phyloP scores from a whole-genome alignment of 2,888 invertebrate species.

The Cephus spinipes region DNA sequence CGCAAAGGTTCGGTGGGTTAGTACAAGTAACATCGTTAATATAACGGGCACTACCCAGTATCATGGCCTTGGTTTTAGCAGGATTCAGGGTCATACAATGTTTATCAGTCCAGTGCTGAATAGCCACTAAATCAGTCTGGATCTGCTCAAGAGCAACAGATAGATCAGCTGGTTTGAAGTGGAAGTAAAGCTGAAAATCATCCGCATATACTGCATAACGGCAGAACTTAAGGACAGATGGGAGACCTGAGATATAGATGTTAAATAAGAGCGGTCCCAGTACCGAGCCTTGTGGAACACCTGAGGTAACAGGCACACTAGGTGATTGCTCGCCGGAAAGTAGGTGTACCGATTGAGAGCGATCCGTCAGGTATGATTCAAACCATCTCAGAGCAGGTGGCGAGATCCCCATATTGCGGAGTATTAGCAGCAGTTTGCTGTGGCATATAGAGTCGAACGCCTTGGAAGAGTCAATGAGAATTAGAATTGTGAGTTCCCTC shows the following conservation, averaged over 20 bases:
- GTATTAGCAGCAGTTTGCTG: no score
- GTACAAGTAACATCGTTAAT: no score
- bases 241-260: neutral
- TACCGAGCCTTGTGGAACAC: constrained; percentile 7
- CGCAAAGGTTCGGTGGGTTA: no score
- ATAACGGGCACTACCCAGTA: no score
- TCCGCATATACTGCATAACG: neutral
- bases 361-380: constrained; percentile 2
- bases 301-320: neutral
- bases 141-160: no score
- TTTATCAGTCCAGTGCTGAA: no score
- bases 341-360: constrained; percentile 2
- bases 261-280: constrained; percentile 5
- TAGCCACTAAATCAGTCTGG: no score
- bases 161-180: constrained; percentile 2
- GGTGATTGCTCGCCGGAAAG: neutral
- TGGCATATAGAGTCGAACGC: no score
- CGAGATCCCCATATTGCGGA: no score
- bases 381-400: constrained; percentile 4
- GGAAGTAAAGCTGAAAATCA: constrained; percentile 4
- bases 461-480: no score
- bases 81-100: no score
- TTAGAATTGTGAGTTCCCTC: neutral
- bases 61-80: no score
- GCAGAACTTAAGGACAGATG: neutral